Conservation (phyloP, 2,113 vertebrate genomes). For the Trogon melanurus region DNA sequence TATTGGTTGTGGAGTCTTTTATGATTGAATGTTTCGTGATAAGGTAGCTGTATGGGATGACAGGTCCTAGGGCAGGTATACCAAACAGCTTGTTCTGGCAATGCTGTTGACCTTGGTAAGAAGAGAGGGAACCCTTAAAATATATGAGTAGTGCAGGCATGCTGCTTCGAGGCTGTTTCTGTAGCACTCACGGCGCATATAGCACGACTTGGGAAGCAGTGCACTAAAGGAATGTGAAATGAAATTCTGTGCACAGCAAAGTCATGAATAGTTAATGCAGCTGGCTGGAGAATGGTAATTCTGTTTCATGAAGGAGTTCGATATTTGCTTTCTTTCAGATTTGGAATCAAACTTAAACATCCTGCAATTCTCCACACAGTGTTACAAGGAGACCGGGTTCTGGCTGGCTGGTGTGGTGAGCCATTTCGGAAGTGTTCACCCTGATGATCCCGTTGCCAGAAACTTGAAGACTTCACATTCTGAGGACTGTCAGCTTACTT, state of each 20-base stretch:
- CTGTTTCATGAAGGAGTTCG: not conserved
- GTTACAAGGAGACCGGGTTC: not conserved
- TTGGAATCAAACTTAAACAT: not conserved
- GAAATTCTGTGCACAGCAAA: not conserved
- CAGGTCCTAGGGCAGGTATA: not conserved
- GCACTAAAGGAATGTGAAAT: not conserved
- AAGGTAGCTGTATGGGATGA: not conserved
- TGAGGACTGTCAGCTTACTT: not conserved
- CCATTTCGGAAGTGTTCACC: not conserved
- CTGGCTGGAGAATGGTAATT: not conserved
- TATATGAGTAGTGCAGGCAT: not conserved
- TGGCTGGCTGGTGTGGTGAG: not conserved
- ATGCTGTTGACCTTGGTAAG: not conserved
- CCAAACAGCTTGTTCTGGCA: not conserved
- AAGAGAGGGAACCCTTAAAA: not conserved
- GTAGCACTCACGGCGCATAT: not conserved
- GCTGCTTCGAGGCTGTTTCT: not conserved
- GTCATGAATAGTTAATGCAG: slow-evolving; percentile 18
- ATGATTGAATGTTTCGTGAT: not conserved
- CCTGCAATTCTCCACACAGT: not conserved
- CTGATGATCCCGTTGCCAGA: not conserved
- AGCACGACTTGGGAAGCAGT: not conserved
- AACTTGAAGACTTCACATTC: not conserved
- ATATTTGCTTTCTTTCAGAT: slow-evolving; percentile 18
- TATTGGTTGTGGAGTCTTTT: not conserved